Base-by-base conservation (phyloP, 2,113 vertebrate genomes). In the Labrus mixtus region DNA sequence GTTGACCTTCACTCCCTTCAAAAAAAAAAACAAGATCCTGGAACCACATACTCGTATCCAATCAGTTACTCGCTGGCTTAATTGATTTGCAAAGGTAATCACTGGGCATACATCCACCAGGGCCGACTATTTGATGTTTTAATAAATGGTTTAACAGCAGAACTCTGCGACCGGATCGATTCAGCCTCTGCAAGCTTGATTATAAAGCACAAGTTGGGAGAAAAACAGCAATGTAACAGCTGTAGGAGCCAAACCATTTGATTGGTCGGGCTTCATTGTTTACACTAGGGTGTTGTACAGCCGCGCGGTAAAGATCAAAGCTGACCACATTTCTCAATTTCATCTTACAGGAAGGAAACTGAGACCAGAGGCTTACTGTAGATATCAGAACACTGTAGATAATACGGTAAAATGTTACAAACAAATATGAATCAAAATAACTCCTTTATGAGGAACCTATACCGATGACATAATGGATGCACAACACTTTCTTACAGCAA, bases 21-120 rank as follows among this genome's bases (percentile, higher is more conserved):
- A 78, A 89, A 85, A 78, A 89, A 85, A 77, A 75, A 76, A 4
- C 79, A 68, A 68, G 82, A 81, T 79, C 79, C 75, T 45, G 61
- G 60, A 86, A 68, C 63, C 23, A 17, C 10, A 54, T 74, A 83
- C 63, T 83, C 61, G 68, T 63, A 85, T 72, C 81, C 76, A 82
- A 88, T 88, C 82, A 87, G 89, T 92, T 87, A 87, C 78, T 76
- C 62, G 20, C 84, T 84, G 62, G 74, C 84, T 87, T 86, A 84
- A 92, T 90, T 88, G 87, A 88, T 92, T 84, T 86, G 81, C 82
- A 86, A 78, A 89, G 87, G 88, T 90, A 86, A 90, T 89, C 90
- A 87, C 68, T 71, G 76, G 84, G 78, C 80, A 82, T 66, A 25
- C 80, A 64, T 87, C 82, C 89, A 87, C 82, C 70, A 67, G 64